Evolutionary conservation across 92 coral and sea anemone species (phyloP), one percentile per base, ranked within the genome.

Genomic region (Epizoanthus scotinus): DNA sequence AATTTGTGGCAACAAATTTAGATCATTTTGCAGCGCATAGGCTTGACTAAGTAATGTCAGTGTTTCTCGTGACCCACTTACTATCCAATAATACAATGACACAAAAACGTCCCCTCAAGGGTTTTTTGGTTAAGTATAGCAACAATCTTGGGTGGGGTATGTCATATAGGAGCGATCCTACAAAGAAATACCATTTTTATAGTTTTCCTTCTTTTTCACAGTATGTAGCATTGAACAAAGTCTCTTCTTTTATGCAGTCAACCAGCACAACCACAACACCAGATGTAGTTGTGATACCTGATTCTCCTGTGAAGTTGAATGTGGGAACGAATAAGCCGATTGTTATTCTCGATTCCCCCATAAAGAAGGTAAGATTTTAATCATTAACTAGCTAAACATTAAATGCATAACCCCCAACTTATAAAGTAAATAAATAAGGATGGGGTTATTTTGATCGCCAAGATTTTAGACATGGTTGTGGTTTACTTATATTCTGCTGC

Each of bases 181-280:
- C 20, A 60, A 60, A 60, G 65, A 60, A 60, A 60, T 60, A 60
- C 65, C 65, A 60, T 60, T 60, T 60, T 60, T 60, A 60, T 1
- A 60, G 65, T 60, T 60, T 60, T 60, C 65, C 65, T 60, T 60
- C 65, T 60, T 60, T 60, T 60, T 60, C 65, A 60, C 65, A 60
- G 65, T 60, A 60, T 60, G 65, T 60, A 60, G 65, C 65, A 60
- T 60, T 60, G 6, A 60, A 60, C 65, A 60, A 60, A 60, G 20
- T 60, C 65, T 60, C 65, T 60, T 60, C 65, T 60, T 60, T 60
- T 60, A 60, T 64, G 70, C 70, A 64, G 70, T 64, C 70, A 64
- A 64, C 70, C 42, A 66, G 38, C 71, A 66, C 71, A 36, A 36
- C 42, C 42, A 36, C 42, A 36, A 36, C 42, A 36, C 42, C 42